These are phyloP conservation scores for Corythornis leucogaster DNA, from an alignment of 2,797 vertebrate species.

Conservation along the genomic window DNA sequence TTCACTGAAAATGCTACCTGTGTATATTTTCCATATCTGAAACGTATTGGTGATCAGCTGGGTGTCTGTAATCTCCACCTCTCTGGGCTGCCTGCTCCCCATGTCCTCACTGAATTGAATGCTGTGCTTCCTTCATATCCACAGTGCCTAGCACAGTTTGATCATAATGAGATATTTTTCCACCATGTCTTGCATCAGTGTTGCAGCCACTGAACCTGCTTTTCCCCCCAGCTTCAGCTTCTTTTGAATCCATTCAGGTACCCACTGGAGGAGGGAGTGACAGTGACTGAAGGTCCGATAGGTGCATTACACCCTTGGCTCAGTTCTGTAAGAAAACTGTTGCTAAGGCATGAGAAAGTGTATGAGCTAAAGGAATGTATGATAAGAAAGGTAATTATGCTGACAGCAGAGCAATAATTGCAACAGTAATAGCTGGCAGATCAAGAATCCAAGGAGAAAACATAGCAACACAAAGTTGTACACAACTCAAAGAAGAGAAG, in stretches of 20 bases:
- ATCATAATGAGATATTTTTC: not conserved
- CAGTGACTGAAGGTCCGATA: not conserved
- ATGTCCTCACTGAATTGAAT: not conserved
- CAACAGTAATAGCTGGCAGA: not conserved
- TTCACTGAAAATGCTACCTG: not conserved
- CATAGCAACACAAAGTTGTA: not conserved
- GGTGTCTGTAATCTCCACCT: not conserved
- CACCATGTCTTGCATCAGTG: not conserved
- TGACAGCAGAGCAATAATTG: not conserved
- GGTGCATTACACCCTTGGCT: not conserved
- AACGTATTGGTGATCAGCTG: not conserved
- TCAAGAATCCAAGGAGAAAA: not conserved
- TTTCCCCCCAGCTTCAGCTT: not conserved
- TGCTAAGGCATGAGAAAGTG: not conserved
- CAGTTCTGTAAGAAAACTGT: not conserved
- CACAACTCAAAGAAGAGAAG: not conserved
- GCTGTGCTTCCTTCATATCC: not conserved
- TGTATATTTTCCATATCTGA: not conserved
- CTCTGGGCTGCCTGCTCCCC: not conserved
- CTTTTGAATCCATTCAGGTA: not conserved
- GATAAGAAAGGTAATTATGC: not conserved
- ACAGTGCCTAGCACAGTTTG: not conserved
- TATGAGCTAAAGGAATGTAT: not conserved
- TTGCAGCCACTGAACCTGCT: not conserved
- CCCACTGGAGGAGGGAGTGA: not conserved